These are phyloP conservation scores for Lasioglossum villosulum DNA, from an alignment of 2,888 invertebrate species.

Conservation along the genomic window DNA sequence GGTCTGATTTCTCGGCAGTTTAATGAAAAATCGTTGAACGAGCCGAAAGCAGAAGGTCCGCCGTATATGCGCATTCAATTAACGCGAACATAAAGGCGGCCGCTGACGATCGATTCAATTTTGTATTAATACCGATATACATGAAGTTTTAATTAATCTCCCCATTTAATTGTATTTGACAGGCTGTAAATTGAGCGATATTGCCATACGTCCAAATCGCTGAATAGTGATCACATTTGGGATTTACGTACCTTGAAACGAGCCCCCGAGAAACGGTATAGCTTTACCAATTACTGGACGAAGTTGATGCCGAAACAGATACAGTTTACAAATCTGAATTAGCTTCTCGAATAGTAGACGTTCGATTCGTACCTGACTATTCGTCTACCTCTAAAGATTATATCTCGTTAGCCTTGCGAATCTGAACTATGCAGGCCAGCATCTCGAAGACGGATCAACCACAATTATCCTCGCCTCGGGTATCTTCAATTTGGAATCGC, in stretches of 20 bases:
- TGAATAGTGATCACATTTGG: slow-evolving; percentile 15
- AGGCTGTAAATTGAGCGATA: slow-evolving; percentile 18
- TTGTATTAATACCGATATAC: background rate
- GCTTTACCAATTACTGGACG: slow-evolving; percentile 39
- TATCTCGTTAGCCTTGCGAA: slow-evolving; percentile 53
- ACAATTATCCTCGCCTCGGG: slow-evolving; percentile 46
- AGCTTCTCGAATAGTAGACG: slow-evolving; percentile 50
- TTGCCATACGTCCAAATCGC: slow-evolving; percentile 1
- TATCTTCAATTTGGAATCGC: slow-evolving; percentile 49
- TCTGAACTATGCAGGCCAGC: slow-evolving; percentile 53
- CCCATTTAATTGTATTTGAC: background rate
- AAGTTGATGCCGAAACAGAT: slow-evolving; percentile 31
- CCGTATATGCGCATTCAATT: background rate
- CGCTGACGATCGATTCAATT: background rate
- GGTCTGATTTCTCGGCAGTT: too few species aligned
- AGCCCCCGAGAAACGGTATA: slow-evolving; percentile 29
- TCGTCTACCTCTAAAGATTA: slow-evolving; percentile 39
- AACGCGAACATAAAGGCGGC: background rate
- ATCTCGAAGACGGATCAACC: slow-evolving; percentile 43
- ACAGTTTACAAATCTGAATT: slow-evolving; percentile 51
- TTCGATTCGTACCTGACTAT: slow-evolving; percentile 50
- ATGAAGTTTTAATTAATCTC: background rate
- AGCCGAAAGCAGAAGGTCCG: background rate
- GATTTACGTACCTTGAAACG: slow-evolving; percentile 1
- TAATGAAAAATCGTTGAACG: background rate